Evolutionary conservation across 2,797 vertebrate species (phyloP), one percentile per base, ranked within the genome.

Genomic region (Spinus pinus): DNA sequence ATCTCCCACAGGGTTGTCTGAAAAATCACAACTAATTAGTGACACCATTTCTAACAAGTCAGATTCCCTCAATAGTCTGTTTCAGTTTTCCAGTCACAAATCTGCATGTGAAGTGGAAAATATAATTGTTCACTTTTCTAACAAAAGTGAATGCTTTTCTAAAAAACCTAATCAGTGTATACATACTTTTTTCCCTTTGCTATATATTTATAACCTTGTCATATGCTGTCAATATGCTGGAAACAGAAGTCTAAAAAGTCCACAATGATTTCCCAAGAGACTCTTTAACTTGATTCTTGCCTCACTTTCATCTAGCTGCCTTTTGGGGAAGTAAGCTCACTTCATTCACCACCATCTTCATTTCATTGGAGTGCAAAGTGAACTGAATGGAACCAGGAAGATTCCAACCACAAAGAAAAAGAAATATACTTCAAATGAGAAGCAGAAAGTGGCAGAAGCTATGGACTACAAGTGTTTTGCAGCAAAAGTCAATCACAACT

Each of bases 351-450:
- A 74, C 12, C 77, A 92, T 62, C 78, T 86, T 79, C 20, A 64
- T 86, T 90, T 75, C 75, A 77, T 5, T 73, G 66, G 83, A 83
- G 71, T 47, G 50, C 70, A 93, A 95, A 96, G 90, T 31, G 69
- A 90, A 94, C 24, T 10, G 5, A 61, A 62, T 74, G 47, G 75
- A 90, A 95, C 84, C 50, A 53, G 91, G 61, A 96, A 86, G 49
- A 86, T 74, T 77, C 44, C 70, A 95, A 79, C 50, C 80, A 92
- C 88, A 74, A 44, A 81, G 25, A 11, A 53, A 71, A 71, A 66
- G 23, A 46, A 47, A 50, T 20, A 15, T 25, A 61, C 62, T 93
- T 86, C 66, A 95, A 92, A 93, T n/a, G 60, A 93, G 66, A 90
- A 95, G 58, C 92, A 96, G 77, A 93, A 86, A 84, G 62, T 35